Conservation (phyloP, 2,888 invertebrate genomes). For the Drosophila hamatofila region DNA sequence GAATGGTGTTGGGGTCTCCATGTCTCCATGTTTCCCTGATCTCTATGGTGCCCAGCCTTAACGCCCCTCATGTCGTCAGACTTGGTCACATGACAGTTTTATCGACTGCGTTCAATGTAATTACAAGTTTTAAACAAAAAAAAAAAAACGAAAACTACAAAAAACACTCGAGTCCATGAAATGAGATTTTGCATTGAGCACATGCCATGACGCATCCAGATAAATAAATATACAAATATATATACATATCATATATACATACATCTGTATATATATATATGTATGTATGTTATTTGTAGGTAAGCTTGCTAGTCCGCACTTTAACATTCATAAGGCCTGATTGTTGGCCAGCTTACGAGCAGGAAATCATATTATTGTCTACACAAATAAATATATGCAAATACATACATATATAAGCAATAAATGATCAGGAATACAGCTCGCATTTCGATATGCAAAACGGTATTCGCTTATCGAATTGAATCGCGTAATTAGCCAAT, state of each 20-base stretch:
- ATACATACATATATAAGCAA: not conserved
- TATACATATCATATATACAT: not conserved
- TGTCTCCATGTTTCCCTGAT: not conserved
- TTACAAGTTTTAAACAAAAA: constrained; percentile 18
- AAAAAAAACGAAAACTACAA: not conserved
- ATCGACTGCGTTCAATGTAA: constrained; percentile 29
- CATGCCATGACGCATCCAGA: constrained; percentile 13
- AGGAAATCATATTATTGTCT: constrained; percentile 26
- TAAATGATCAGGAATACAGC: not conserved
- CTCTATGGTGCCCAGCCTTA: not conserved
- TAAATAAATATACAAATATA: not conserved
- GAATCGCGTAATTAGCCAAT: constrained; percentile 1
- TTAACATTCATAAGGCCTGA: constrained; percentile 39
- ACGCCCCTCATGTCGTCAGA: not conserved
- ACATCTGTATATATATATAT: not conserved
- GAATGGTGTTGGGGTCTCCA: not conserved
- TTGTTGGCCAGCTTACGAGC: constrained; percentile 12
- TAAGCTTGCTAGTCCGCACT: constrained; percentile 15
- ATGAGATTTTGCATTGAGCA: constrained; percentile 31
- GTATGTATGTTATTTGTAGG: not conserved
- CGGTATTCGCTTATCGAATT: constrained; percentile 5
- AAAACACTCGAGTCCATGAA: constrained; percentile 11
- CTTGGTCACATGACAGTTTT: constrained; percentile 33
- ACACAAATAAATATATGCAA: not conserved
- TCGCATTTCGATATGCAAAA: not conserved